Conservation (phyloP, 2,888 invertebrate genomes). For the Notocelia uddmanniana region DNA sequence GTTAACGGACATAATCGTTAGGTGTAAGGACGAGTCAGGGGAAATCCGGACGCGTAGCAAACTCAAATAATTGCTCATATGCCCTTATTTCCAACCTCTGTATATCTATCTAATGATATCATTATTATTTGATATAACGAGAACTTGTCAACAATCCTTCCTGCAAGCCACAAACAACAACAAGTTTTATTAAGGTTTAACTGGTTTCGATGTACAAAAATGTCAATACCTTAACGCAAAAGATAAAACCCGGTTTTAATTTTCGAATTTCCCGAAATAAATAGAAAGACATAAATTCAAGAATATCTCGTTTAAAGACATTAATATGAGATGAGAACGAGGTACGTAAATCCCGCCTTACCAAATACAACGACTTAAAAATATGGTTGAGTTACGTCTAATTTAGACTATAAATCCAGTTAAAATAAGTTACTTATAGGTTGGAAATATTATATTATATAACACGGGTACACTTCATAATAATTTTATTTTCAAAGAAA, state of each 20-base stretch:
- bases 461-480: neutral
- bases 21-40: neutral
- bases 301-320: too few relatives aligned
- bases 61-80: neutral
- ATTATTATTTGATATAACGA: neutral
- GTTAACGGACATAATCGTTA: neutral
- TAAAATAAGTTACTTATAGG: too few relatives aligned
- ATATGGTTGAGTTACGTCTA: too few relatives aligned
- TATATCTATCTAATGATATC: neutral
- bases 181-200: neutral
- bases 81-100: neutral
- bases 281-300: too few relatives aligned
- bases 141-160: neutral
- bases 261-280: too few relatives aligned
- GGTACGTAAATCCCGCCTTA: too few relatives aligned
- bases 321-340: too few relatives aligned
- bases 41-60: slow-evolving; percentile 1
- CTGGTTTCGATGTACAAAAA: neutral
- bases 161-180: neutral
- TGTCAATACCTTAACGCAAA: too few relatives aligned
- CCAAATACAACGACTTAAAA: too few relatives aligned
- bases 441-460: too few relatives aligned
- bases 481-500: slow-evolving; percentile 16
- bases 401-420: too few relatives aligned
- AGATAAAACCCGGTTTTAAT: too few relatives aligned